Evolutionary conservation across 2,113 vertebrate species (phyloP), one percentile per base, ranked within the genome.

Genomic region (Calypte anna): DNA sequence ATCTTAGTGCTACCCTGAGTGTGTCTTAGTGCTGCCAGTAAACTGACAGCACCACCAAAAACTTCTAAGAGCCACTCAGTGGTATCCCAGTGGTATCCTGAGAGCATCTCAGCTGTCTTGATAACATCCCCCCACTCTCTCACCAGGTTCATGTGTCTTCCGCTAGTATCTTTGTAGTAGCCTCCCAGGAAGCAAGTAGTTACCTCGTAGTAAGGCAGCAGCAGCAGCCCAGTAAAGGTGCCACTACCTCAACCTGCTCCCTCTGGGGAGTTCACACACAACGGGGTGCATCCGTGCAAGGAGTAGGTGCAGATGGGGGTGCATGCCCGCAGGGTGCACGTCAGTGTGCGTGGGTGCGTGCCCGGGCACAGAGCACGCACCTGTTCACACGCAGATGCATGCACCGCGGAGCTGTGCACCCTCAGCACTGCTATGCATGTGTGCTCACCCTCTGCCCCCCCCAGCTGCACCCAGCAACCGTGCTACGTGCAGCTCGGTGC

Each of bases 351-450:
- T 8, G 46, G 19, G 46, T 19, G 46, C 19, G 46, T 18, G 44
- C 15, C 18, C 16, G 44, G 44, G 44, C 40, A 40, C 12, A 40
- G 4, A 40, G 40, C 40, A 40, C 40, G 40, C 40, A 40, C 40
- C 11, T 40, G 40, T 40, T 40, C 40, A 12, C 40, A 46, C 46
- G 46, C 46, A 21, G 46, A 48, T 48, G 46, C 19, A 48, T 20
- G 19, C 54, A 6, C 0, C 40, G 40, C 40, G 40, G 0, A 7
- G 3, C 3, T 54, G 36, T 23, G 11, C 1, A 8, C 28, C 27
- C 30, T 44, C 74, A 25, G 23, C 31, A 51, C 23, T 51, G 40
- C 40, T 40, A 11, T 11, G 12, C 40, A 40, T 40, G 40, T 40
- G 40, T 40, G 40, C 40, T 10, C 40, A 11, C 40, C 40, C 40